These are phyloP conservation scores for Probaryconus sp. DNA, from an alignment of 1,140 invertebrate genomes.

Conservation along the genomic window DNA sequence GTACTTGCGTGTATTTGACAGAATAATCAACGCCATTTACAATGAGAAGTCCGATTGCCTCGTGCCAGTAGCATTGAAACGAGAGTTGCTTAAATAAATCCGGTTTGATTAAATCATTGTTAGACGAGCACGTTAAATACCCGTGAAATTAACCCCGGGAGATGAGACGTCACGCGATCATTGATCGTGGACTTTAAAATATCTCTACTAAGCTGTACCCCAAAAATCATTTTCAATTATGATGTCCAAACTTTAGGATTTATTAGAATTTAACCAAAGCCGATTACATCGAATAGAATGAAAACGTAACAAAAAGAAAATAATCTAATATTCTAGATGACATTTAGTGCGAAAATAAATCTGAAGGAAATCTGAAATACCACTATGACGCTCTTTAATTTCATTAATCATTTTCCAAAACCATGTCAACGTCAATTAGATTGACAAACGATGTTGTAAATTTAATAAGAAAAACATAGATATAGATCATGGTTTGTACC, in stretches of 20 bases:
- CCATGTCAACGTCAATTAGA: too few species aligned
- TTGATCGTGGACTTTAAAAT: constrained; percentile 69
- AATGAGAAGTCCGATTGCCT: constrained; percentile 63
- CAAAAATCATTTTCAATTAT: constrained; percentile 10
- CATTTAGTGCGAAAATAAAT: too few species aligned
- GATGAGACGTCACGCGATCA: constrained; percentile 66
- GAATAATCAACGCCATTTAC: constrained; percentile 32
- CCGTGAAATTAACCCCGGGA: constrained; percentile 75
- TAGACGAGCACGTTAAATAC: constrained; percentile 73
- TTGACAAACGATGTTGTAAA: background rate
- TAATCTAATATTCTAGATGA: too few species aligned
- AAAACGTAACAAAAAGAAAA: too few species aligned
- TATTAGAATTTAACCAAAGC: background rate
- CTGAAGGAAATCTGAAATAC: background rate
- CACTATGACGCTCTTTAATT: too few species aligned
- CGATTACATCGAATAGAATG: background rate
- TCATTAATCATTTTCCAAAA: too few species aligned
- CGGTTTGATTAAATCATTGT: constrained; percentile 75
- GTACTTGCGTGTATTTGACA: constrained; percentile 39
- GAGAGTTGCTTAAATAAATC: constrained; percentile 67
- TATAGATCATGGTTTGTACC: constrained; percentile 1
- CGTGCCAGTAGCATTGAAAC: constrained; percentile 57
- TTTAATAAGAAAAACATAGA: background rate
- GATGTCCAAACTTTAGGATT: too few species aligned
- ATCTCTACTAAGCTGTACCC: constrained; percentile 52